Evolutionary conservation across 2,888 invertebrate species (phyloP), one percentile per base, ranked within the genome.

Genomic region (Brachyptera putata): DNA sequence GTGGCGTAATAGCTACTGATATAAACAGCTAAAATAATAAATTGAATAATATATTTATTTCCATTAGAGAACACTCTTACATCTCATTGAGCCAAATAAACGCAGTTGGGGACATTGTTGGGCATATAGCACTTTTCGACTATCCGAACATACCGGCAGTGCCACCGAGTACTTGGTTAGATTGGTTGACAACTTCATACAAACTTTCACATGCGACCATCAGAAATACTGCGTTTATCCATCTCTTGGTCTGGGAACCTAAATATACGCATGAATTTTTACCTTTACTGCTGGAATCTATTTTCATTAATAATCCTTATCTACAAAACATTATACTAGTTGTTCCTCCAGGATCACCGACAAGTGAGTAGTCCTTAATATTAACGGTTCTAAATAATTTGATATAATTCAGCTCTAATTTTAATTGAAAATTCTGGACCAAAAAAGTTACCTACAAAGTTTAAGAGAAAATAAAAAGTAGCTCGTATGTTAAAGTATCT

Each of bases 171-270:
- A 22, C 36, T 16, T 63, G 63, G 61, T 16, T 57, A 16, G 22
- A 56, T 13, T 63, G 61, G 61, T 48, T 61, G 13, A 56, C 57
- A 5, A n/a, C 26, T 4, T 41, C 57, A 21, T 63, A 63, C 48
- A 56, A 81, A 65, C 61, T 76, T 9, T 70, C 73, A 56, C 74
- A 77, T 56, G 67, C 81, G 63, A 77, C 73, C 46, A 69, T 79
- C 18, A 72, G 79, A 11, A 84, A 84, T 68, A 79, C 83, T 0
- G 68, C 83, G 41, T 86, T 85, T 73, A 70, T 86, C 41, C 82
- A 84, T 68, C 70, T 83, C 62, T 68, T 82, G 11, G 80, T 81
- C 50, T 85, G 80, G 80, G 76, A 81, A 62, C 71, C 73, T 1
- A 69, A 71, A 1, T 79, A 78, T 66, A 69, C 68, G 3, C 65